A percentile compares a stretch with the other conserved stretches of the same genome.
Evolutionary conservation across 2,888 invertebrate genomes (phyloP).

Genomic region (Netelia inedita): DNA sequence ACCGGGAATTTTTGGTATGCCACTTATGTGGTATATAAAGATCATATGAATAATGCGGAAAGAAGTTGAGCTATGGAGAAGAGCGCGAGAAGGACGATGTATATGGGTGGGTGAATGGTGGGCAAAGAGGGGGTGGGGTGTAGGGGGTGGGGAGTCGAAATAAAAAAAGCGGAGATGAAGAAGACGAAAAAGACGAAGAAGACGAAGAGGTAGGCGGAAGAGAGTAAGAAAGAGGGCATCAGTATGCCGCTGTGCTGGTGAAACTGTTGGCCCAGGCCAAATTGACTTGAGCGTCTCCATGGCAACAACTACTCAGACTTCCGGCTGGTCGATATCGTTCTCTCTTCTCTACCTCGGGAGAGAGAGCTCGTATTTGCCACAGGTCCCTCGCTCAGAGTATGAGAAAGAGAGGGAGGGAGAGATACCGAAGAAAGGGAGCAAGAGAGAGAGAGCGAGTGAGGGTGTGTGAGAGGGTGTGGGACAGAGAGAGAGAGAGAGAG

Average conservation of each 20-base stretch:
- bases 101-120: background rate
- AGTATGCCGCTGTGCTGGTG: slow-evolving; percentile 78
- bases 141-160: slow-evolving; percentile 9
- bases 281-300: slow-evolving; percentile 87
- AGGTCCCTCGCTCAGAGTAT: slow-evolving; percentile 39
- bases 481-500: slow-evolving; percentile 17
- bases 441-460: slow-evolving; percentile 25
- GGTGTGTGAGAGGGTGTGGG: slow-evolving; percentile 17
- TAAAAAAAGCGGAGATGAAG: slow-evolving; percentile 9
- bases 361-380: slow-evolving; percentile 58
- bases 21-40: slow-evolving; percentile 46
- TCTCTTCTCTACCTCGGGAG: slow-evolving; percentile 76
- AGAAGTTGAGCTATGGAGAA: slow-evolving; percentile 37
- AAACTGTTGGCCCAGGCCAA: slow-evolving; percentile 86
- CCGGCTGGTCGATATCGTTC: slow-evolving; percentile 86
- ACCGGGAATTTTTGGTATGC: slow-evolving; percentile 44
- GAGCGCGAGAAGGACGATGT: background rate
- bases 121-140: slow-evolving; percentile 13
- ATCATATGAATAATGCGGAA: slow-evolving; percentile 63
- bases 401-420: slow-evolving; percentile 25
- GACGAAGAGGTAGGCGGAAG: slow-evolving; percentile 71
- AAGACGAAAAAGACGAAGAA: slow-evolving; percentile 73
- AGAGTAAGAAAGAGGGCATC: slow-evolving; percentile 75
- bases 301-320: slow-evolving; percentile 86
- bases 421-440: background rate